Percentiles rank a stretch among this genome's conserved stretches.
Conservation (phyloP, 1,140 invertebrate species). For the Drosophila trapezifrons region DNA sequence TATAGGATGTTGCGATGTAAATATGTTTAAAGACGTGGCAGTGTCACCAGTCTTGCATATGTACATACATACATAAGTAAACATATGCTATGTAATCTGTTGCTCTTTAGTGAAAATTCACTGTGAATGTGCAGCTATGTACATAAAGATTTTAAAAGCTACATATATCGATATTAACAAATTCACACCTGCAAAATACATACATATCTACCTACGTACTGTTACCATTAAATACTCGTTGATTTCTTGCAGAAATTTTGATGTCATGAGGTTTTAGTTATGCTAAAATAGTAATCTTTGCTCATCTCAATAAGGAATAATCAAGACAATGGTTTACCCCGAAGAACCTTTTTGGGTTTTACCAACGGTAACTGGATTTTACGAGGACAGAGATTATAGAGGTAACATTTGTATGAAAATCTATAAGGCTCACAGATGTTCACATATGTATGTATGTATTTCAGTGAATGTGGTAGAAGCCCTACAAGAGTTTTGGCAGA, state of each 20-base stretch:
- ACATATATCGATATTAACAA: not conserved
- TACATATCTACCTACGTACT: not conserved
- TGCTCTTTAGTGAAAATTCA: not conserved
- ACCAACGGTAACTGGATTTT: conserved; percentile 77
- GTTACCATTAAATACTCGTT: not conserved
- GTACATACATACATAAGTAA: conserved; percentile 13
- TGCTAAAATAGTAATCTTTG: conserved; percentile 13
- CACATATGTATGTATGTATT: conserved; percentile 26
- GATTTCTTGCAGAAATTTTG: conserved; percentile 10
- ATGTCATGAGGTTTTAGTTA: conserved; percentile 22
- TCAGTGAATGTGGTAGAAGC: conserved; percentile 97
- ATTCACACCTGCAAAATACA: not conserved
- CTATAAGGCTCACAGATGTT: not conserved
- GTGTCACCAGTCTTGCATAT: conserved; percentile 36
- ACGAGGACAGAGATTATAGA: conserved; percentile 78
- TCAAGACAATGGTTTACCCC: conserved; percentile 74
- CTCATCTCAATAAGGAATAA: conserved; percentile 30
- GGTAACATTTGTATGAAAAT: conserved; percentile 44
- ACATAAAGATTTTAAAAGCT: conserved; percentile 2
- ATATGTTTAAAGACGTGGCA: conserved; percentile 48
- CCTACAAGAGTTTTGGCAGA: conserved; percentile 98
- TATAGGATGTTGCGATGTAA: conserved; percentile 9
- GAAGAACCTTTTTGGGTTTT: conserved; percentile 83
- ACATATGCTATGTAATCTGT: conserved; percentile 20
- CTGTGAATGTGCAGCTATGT: not conserved